Evolutionary conservation across 2,113 vertebrate genomes (phyloP).

Genomic region (Emydura subglobosa): DNA sequence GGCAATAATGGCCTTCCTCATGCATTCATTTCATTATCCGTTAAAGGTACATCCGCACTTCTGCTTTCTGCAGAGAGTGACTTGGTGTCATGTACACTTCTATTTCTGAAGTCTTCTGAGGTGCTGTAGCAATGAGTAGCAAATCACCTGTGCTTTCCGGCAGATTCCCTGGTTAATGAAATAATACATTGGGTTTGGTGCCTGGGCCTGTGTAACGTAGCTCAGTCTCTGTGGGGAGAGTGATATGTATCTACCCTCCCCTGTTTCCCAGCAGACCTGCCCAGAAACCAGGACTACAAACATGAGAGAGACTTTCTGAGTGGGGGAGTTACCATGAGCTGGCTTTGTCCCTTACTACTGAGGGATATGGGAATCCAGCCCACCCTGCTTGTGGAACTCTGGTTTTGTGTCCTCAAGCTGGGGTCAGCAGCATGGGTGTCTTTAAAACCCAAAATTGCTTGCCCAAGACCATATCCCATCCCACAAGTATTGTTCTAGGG

Average conservation of each 20-base stretch:
- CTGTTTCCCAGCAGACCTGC: too few relatives aligned
- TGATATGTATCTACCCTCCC: neutral
- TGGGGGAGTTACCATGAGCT: neutral
- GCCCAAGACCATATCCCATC: neutral
- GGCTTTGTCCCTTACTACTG: neutral
- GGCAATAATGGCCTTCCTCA: slow-evolving; percentile 83
- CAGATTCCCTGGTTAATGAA: neutral
- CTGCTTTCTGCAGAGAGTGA: neutral
- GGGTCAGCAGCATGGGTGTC: neutral
- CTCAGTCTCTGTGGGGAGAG: neutral
- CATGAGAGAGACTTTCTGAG: neutral
- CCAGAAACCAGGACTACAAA: neutral
- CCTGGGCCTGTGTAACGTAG: neutral
- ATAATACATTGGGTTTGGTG: neutral
- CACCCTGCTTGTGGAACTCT: neutral
- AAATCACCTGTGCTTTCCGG: neutral
- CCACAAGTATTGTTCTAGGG: neutral
- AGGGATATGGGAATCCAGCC: neutral
- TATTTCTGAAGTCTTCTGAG: neutral
- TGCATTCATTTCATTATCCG: slow-evolving; percentile 79
- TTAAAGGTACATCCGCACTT: slow-evolving; percentile 78
- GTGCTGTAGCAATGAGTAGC: neutral
- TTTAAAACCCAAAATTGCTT: neutral
- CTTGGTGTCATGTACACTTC: neutral
- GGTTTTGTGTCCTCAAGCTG: neutral